Percentiles rank a stretch among this genome's conserved stretches.
These are phyloP conservation scores for Frankliniella intonsa DNA, from an alignment of 2,888 invertebrate genomes.

Conservation along the genomic window DNA sequence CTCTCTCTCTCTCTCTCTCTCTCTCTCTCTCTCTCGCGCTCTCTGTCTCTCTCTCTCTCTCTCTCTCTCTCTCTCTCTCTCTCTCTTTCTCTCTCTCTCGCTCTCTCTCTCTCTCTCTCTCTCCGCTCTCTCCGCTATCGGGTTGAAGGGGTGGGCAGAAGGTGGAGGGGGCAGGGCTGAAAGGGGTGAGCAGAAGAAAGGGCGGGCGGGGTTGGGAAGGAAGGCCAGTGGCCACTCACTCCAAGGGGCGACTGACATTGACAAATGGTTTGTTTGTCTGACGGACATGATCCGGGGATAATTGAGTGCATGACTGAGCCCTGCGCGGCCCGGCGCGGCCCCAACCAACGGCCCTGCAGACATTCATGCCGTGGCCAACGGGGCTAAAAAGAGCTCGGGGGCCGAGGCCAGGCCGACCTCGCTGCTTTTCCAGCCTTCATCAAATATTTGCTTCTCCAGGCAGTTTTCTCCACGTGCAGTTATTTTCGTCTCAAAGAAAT, in stretches of 20 bases:
- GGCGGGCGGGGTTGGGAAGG: background rate
- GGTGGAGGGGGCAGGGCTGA: too few species aligned
- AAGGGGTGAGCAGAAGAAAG: too few species aligned
- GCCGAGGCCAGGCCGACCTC: background rate
- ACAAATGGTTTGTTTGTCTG: constrained; percentile 25
- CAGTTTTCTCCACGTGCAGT: background rate
- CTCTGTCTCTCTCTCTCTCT: too few species aligned
- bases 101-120: too few species aligned
- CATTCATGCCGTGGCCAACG: background rate
- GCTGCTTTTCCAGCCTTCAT: too few species aligned
- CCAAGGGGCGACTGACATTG: background rate
- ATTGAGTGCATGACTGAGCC: constrained; percentile 16
- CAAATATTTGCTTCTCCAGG: background rate
- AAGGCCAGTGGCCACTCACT: constrained; percentile 9
- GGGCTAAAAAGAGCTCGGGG: background rate
- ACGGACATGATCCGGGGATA: constrained; percentile 19
- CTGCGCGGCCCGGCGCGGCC: background rate
- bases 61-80: too few species aligned
- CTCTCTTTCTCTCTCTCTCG: too few species aligned
- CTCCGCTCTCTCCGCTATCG: too few species aligned
- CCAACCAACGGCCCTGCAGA: background rate
- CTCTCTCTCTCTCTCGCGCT: too few species aligned
- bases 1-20: too few species aligned
- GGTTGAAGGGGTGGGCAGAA: too few species aligned
- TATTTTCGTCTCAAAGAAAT: background rate